These are phyloP conservation scores for Drosophila differens DNA, from an alignment of 2,888 invertebrate genomes.

Conservation along the genomic window DNA sequence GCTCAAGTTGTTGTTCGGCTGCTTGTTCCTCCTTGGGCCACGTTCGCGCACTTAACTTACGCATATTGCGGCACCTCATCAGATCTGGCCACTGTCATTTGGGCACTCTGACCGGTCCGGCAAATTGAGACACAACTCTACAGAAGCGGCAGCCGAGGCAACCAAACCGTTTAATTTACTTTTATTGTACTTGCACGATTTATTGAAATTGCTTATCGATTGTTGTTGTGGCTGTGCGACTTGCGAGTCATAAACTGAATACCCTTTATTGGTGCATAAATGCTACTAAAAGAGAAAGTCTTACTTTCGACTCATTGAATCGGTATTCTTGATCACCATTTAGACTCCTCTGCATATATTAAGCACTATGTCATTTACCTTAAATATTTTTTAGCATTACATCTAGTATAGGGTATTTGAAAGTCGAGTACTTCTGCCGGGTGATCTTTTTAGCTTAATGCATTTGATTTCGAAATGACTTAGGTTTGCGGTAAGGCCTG, in stretches of 20 bases:
- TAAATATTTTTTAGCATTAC: accelerated
- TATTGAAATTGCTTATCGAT: slow-evolving; percentile 68
- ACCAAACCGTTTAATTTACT: slow-evolving; percentile 66
- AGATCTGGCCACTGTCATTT: slow-evolving; percentile 38
- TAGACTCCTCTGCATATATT: not conserved
- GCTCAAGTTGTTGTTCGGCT: slow-evolving; percentile 32
- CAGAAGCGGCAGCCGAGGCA: slow-evolving; percentile 44
- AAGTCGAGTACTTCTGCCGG: not conserved
- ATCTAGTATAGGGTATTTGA: not conserved
- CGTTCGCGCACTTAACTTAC: slow-evolving; percentile 67
- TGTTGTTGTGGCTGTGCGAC: slow-evolving; percentile 21
- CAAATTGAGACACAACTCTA: slow-evolving; percentile 73
- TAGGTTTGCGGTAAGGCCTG: not conserved
- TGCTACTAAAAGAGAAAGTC: not conserved
- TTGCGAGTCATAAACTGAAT: slow-evolving; percentile 8
- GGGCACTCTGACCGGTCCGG: slow-evolving; percentile 4
- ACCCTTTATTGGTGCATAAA: slow-evolving; percentile 3
- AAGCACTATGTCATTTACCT: not conserved
- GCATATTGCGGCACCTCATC: slow-evolving; percentile 71
- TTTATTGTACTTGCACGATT: slow-evolving; percentile 74
- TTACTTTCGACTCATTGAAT: not conserved
- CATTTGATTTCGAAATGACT: not conserved
- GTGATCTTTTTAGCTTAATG: not conserved
- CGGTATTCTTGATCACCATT: no score
- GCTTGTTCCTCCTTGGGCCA: slow-evolving; percentile 48